Conservation (phyloP, 2,888 invertebrate genomes). For the Cataglyphis cursor region DNA sequence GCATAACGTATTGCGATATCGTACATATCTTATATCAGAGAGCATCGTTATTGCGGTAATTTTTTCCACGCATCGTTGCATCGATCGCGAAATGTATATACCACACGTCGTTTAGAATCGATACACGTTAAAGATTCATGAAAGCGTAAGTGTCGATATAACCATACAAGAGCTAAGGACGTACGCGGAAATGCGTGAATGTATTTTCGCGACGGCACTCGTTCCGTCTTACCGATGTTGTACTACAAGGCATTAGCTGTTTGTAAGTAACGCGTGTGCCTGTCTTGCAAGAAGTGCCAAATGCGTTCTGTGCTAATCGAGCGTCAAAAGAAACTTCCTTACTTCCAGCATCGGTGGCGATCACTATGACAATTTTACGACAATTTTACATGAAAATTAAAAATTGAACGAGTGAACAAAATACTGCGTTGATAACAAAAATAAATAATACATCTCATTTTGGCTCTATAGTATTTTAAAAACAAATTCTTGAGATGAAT, state of each 20-base stretch:
- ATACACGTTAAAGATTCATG: slow-evolving; percentile 31
- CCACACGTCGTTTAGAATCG: slow-evolving; percentile 31
- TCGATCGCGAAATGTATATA: slow-evolving; percentile 24
- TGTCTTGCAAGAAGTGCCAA: slow-evolving; percentile 47
- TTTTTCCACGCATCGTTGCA: slow-evolving; percentile 10
- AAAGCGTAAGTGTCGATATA: slow-evolving; percentile 1
- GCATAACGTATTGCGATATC: neutral
- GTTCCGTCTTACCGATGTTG: neutral
- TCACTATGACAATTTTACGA: neutral
- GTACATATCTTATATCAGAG: slow-evolving; percentile 24
- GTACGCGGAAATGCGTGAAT: slow-evolving; percentile 3
- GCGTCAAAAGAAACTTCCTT: slow-evolving; percentile 6
- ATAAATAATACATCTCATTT: neutral
- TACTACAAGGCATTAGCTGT: slow-evolving; percentile 13
- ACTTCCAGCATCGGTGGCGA: slow-evolving; percentile 9
- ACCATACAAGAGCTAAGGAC: neutral
- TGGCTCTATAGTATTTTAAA: neutral
- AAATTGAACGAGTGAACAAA: neutral
- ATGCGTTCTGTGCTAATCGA: slow-evolving; percentile 32
- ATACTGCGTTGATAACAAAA: neutral
- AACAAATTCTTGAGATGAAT: neutral
- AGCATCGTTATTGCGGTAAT: neutral
- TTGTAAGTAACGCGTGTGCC: slow-evolving; percentile 40
- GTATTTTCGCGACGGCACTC: neutral
- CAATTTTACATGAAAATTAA: neutral